Base-by-base conservation (phyloP, 2,888 invertebrate species). In the Leptopilina syphax region DNA sequence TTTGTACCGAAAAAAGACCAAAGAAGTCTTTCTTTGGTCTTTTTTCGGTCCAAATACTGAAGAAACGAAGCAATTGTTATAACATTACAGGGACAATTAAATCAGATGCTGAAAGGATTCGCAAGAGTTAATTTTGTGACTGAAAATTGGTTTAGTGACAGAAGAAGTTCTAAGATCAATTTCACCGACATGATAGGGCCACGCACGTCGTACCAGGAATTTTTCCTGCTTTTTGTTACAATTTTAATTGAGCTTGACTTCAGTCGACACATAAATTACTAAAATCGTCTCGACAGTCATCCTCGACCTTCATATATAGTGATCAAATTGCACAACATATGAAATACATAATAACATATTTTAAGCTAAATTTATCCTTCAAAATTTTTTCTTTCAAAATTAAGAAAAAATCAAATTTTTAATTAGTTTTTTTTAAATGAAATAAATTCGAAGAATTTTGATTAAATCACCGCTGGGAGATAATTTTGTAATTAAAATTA, bases 151-250 rank as follows among this genome's bases (percentile, higher is more conserved):
- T n/a, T 73, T 34, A 34, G 34, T 73, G 70, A 73, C 70, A 57
- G 57, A 73, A 34, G 27, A 34, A n/a, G 27, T 73, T 73, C 70
- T 34, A 27, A 73, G 70, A 54, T 73, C 34, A 54, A 13, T 34
- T 73, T 68, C 24, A 68, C 12, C 68, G 24, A 9, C 50, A 68
- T 27, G 24, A 18, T 24, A 47, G 85, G 91, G 91, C 91, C 91
- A 91, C 91, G 86, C 91, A 90, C 91, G 90, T 88, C 86, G 91
- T 91, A 91, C 91, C 89, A 86, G 84, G 91, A 91, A 91, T 87
- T 86, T 84, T 84, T 82, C 84, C 83, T 79, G 82, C 82, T 89
- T 89, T 89, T 89, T 88, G 86, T 84, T 81, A 66, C 88, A 81
- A 80, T 83, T 86, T 90, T 89, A 91, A 91, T 91, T 90, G 90